phyloP scores from a whole-genome alignment of 2,113 vertebrate species.

The Zosterops pallidus region DNA sequence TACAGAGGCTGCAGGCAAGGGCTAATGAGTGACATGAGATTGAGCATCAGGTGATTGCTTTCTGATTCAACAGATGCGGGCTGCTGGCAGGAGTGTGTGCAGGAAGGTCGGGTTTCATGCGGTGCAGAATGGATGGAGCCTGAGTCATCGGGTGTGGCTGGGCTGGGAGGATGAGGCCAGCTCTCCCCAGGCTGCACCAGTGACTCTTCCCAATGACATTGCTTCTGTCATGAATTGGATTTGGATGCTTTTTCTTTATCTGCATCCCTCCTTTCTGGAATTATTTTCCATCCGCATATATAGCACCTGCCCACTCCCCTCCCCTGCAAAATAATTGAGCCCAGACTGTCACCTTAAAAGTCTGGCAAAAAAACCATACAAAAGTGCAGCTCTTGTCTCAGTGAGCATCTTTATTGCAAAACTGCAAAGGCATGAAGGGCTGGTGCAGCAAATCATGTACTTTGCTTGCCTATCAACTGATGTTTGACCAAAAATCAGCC shows the following conservation, averaged over 20 bases:
- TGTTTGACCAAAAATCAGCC: background rate
- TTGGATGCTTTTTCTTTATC: background rate
- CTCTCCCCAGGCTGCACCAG: background rate
- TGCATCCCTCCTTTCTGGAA: background rate
- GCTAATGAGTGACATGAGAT: slow-evolving; percentile 4
- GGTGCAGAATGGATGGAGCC: background rate
- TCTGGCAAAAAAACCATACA: background rate
- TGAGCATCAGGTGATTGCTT: slow-evolving; percentile 17
- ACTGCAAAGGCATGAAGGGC: background rate
- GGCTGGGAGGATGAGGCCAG: background rate
- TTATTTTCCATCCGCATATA: background rate
- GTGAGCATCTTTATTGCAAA: background rate
- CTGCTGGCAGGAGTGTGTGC: background rate
- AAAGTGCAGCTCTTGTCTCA: background rate
- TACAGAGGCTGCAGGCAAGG: background rate
- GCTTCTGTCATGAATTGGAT: background rate
- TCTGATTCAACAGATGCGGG: background rate
- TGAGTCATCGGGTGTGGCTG: slow-evolving; percentile 58
- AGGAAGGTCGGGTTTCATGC: background rate
- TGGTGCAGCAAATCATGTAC: background rate
- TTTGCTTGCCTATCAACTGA: background rate
- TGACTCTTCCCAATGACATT: background rate
- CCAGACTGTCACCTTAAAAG: background rate
- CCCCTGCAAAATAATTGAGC: background rate
- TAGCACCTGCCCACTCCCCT: background rate